Conservation (phyloP, 2,888 invertebrate genomes). For the Charanyca ferruginea region DNA sequence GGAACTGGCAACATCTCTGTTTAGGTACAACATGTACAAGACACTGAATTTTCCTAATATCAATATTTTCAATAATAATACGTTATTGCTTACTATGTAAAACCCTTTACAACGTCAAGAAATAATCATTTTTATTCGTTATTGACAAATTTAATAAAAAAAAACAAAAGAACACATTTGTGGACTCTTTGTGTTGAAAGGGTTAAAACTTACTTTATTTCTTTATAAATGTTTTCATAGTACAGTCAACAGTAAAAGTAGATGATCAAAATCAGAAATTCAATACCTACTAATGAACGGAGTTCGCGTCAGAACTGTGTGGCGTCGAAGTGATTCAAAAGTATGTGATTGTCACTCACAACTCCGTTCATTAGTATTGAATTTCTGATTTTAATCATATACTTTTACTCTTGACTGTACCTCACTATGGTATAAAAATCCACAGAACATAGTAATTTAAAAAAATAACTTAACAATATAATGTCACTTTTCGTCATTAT, state of each 20-base stretch:
- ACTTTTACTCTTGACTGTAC: conserved; percentile 4
- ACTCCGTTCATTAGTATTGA: too few relatives aligned
- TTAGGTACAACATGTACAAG: conserved; percentile 47
- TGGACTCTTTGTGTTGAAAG: neutral
- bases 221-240: neutral
- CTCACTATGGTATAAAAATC: neutral
- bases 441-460: neutral
- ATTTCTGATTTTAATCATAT: too few relatives aligned
- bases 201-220: neutral
- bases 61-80: conserved; percentile 4
- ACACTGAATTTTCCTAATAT: conserved; percentile 15
- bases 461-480: neutral
- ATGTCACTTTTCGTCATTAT: neutral
- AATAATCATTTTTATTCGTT: neutral
- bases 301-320: too few relatives aligned
- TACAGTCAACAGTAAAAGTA: too few relatives aligned
- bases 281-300: too few relatives aligned
- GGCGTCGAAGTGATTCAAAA: too few relatives aligned
- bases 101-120: conserved; percentile 1
- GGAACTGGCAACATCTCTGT: conserved; percentile 43
- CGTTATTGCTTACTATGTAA: neutral
- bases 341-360: too few relatives aligned
- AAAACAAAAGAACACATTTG: neutral
- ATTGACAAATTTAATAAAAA: neutral
- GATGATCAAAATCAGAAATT: too few relatives aligned